phyloP scores from a whole-genome alignment of 2,113 vertebrate species.

The Malaclemys terrapin region DNA sequence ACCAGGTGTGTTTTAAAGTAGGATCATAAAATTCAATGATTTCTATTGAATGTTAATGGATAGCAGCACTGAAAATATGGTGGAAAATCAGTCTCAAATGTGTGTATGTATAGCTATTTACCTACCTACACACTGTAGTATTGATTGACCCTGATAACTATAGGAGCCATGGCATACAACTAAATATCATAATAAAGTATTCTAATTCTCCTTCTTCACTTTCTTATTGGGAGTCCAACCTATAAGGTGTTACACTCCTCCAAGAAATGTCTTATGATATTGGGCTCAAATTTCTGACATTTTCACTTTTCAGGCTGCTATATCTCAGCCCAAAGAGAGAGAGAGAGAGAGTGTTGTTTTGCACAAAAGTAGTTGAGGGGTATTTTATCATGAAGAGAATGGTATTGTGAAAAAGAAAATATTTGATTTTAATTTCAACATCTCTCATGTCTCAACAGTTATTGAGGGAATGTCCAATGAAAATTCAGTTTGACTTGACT shows the following conservation, averaged over 20 bases:
- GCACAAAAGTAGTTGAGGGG: background rate
- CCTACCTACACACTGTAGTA: background rate
- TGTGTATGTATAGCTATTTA: background rate
- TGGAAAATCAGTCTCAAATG: background rate
- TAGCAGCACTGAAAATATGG: background rate
- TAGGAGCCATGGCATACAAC: background rate
- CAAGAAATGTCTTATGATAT: background rate
- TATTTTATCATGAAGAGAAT: background rate
- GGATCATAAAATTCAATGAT: no score
- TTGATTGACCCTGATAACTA: background rate
- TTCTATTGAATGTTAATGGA: background rate
- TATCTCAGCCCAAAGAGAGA: background rate
- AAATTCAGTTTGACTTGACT: background rate
- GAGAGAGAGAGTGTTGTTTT: background rate
- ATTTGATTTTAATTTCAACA: background rate
- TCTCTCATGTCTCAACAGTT: background rate
- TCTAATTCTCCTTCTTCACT: background rate
- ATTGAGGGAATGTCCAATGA: background rate
- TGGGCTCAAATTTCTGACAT: background rate
- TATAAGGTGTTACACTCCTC: background rate
- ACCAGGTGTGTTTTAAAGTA: background rate
- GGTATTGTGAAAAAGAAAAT: background rate
- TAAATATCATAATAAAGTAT: background rate
- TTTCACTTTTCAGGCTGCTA: background rate
- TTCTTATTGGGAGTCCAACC: constrained; percentile 9